A percentile compares a stretch with the other conserved stretches of the same genome.
These are phyloP conservation scores for Melangyna quadrimaculata DNA, from an alignment of 2,888 invertebrate species.

Conservation along the genomic window DNA sequence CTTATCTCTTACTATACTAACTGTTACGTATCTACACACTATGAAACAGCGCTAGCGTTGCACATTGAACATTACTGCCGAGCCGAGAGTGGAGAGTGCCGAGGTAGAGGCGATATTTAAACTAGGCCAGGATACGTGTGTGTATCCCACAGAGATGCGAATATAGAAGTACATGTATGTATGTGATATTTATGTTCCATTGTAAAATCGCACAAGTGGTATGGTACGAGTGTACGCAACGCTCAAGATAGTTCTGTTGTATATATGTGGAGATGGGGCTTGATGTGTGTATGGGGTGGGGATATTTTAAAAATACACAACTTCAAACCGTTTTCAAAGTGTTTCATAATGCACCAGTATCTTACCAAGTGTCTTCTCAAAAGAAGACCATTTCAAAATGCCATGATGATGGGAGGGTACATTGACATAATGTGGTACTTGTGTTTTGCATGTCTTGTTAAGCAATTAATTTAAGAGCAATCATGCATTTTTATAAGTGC, in stretches of 20 bases:
- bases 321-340: background rate
- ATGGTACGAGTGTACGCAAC: constrained; percentile 37
- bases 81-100: background rate
- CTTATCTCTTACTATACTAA: constrained; percentile 36
- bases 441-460: constrained; percentile 54
- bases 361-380: constrained; percentile 14
- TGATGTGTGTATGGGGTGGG: background rate
- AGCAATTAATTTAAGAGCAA: constrained; percentile 58
- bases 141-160: constrained; percentile 10
- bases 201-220: constrained; percentile 65
- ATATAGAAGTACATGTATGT: background rate
- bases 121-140: constrained; percentile 58
- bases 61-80: constrained; percentile 48
- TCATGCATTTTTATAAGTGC: constrained; percentile 11
- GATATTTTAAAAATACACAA: constrained; percentile 8
- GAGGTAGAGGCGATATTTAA: constrained; percentile 48
- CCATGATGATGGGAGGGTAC: constrained; percentile 18
- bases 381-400: constrained; percentile 47
- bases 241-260: constrained; percentile 7
- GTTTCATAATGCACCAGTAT: constrained; percentile 33
- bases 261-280: background rate
- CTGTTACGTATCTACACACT: constrained; percentile 29
- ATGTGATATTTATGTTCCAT: constrained; percentile 38
- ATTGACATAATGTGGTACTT: constrained; percentile 34
- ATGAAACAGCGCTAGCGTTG: constrained; percentile 38